Evolutionary conservation across 2,888 invertebrate species (phyloP), one percentile per base, ranked within the genome.

Genomic region (Lomographa bimaculata): DNA sequence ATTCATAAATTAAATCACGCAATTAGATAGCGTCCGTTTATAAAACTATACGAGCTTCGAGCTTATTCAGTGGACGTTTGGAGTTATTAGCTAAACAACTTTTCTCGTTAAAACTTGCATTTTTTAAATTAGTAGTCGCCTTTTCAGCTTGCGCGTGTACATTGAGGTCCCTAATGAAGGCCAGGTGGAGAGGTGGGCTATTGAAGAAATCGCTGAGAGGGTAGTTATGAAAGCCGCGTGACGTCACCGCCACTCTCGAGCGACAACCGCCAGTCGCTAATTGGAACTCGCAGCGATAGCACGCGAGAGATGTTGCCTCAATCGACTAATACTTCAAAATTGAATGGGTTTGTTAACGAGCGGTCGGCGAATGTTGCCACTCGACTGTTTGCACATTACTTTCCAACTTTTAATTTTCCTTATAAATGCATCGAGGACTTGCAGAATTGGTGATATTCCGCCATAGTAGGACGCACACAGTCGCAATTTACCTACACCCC

Each of bases 191-290:
- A 79, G 79, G 81, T 68, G 74, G 68, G 77, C 80, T 75, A 85
- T 86, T 85, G 84, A 85, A 79, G 82, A 78, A 79, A 81, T 78
- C 70, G 75, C 78, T 71, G 76, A 84, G 85, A 81, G 87, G 87
- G 87, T 86, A 85, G 87, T 86, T 86, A 87, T 86, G 84, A 87
- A 86, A 86, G 85, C 75, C 63, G 74, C 77, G 83, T 84, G 85
- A 85, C 85, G 86, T 85, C 86, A 84, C 80, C 61, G 75, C 72
- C 79, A 79, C 86, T 84, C 72, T 84, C 72, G 71, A 79, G 78
- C 80, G 78, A 76, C 79, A 77, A 76, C 76, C 79, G 73, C 77
- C 84, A 85, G 79, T 85, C 84, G 77, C 87, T 89, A 89, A 89
- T 89, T 89, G 87, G 87, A 84, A 76, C 81, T 81, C 81, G 79